Evolutionary conservation across 92 coral and sea anemone species (phyloP).

Genomic region (Pocillopora meandrina): DNA sequence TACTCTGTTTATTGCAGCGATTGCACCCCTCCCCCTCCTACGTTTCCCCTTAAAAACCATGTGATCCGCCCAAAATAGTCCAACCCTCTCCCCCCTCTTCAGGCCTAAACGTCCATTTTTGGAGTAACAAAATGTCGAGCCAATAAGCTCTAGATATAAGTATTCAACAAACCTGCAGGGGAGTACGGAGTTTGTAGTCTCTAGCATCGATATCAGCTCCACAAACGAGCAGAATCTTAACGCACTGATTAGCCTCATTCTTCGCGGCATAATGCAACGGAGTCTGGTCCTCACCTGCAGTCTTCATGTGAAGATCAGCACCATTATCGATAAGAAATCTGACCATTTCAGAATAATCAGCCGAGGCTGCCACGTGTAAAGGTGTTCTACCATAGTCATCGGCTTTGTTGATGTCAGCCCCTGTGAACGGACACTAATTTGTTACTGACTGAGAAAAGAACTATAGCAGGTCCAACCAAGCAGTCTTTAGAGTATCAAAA

Average conservation of each 20-base stretch:
- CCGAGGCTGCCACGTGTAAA: conserved; percentile 67
- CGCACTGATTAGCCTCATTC: conserved; percentile 65
- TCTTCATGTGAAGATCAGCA: conserved; percentile 50
- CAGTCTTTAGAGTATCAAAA: no score
- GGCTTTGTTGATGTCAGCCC: conserved; percentile 55
- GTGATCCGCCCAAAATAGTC: no score
- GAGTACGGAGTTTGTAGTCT: conserved; percentile 66
- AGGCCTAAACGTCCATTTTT: background rate
- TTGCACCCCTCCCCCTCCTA: no score
- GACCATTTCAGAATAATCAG: conserved; percentile 68
- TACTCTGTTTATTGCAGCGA: no score
- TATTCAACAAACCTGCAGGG: conserved; percentile 49
- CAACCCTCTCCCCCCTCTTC: no score
- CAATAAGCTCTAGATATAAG: no score
- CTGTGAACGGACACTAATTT: conserved; percentile 24
- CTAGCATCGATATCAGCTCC: conserved; percentile 61
- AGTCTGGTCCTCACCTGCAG: conserved; percentile 66
- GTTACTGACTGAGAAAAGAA: background rate
- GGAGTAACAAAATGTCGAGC: background rate
- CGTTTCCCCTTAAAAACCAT: no score
- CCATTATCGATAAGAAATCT: conserved; percentile 54
- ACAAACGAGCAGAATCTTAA: conserved; percentile 49
- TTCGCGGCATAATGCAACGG: conserved; percentile 62
- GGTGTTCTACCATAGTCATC: conserved; percentile 71
- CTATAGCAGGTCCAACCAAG: no score